These are phyloP conservation scores for Tenebrio molitor DNA, from an alignment of 1,140 invertebrate species.

Conservation along the genomic window DNA sequence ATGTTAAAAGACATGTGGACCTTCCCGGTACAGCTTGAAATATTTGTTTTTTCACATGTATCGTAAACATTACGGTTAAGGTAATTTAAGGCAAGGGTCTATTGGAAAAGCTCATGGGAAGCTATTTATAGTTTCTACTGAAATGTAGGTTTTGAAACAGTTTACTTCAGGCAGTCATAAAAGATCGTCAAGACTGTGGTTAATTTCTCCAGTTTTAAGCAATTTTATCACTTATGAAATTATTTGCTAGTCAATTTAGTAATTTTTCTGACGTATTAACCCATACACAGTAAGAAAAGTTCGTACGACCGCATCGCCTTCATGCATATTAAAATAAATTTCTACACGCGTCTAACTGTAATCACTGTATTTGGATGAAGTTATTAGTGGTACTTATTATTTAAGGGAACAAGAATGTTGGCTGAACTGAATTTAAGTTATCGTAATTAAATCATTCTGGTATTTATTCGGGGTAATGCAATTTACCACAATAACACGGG, in stretches of 20 bases:
- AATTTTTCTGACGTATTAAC: too few species aligned
- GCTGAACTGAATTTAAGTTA: constrained; percentile 33
- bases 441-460: constrained; percentile 16
- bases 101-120: neutral
- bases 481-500: too few species aligned
- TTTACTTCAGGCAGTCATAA: too few species aligned
- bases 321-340: constrained; percentile 6
- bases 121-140: neutral
- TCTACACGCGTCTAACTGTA: constrained; percentile 36
- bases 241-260: too few species aligned
- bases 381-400: constrained; percentile 22
- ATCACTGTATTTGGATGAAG: constrained; percentile 22
- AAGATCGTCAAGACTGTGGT: too few species aligned
- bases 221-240: too few species aligned
- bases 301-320: neutral
- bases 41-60: constrained; percentile 2
- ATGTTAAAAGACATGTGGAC: too few species aligned
- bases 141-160: too few species aligned
- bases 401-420: constrained; percentile 14
- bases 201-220: too few species aligned
- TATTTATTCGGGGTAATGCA: too few species aligned
- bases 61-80: neutral
- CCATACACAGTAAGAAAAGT: too few species aligned
- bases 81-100: neutral
- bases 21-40: neutral